Conservation (phyloP, 2,888 invertebrate species). For the Scaptomyza caliginosa region DNA sequence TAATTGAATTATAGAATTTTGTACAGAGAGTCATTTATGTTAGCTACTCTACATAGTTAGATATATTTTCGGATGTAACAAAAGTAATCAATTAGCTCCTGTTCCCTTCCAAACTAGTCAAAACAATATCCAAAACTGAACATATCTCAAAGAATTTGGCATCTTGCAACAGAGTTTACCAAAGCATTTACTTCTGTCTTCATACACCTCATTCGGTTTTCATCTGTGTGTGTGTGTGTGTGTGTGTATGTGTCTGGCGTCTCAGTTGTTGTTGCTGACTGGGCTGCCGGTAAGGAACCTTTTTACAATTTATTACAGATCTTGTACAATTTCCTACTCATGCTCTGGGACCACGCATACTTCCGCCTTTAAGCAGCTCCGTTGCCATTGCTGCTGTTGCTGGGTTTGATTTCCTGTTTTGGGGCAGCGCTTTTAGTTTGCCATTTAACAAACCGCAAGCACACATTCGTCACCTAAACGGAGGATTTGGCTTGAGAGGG, state of each 20-base stretch:
- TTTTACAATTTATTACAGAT: slow-evolving; percentile 52
- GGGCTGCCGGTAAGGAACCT: slow-evolving; percentile 6
- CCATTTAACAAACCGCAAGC: slow-evolving; percentile 65
- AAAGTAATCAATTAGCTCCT: too few species aligned
- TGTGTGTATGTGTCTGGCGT: neutral
- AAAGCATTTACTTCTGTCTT: neutral
- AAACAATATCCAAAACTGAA: neutral
- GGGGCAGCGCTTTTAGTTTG: slow-evolving; percentile 55
- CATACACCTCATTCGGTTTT: neutral
- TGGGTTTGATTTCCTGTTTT: slow-evolving; percentile 46
- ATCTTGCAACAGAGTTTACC: neutral
- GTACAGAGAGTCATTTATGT: too few species aligned
- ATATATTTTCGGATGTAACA: too few species aligned
- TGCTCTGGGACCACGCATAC: slow-evolving; percentile 18
- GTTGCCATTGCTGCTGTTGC: slow-evolving; percentile 16
- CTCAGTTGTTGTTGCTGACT: neutral
- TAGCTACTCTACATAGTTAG: too few species aligned
- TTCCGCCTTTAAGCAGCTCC: slow-evolving; percentile 36
- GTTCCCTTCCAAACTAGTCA: too few species aligned
- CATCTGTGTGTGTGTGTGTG: neutral
- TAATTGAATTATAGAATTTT: too few species aligned
- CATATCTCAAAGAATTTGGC: neutral
- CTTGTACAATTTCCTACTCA: slow-evolving; percentile 42
- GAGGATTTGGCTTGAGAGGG: slow-evolving; percentile 10
- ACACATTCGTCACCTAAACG: slow-evolving; percentile 66